These are phyloP conservation scores for Girardia tigrina DNA, from an alignment of 2,888 invertebrate species.

Conservation along the genomic window DNA sequence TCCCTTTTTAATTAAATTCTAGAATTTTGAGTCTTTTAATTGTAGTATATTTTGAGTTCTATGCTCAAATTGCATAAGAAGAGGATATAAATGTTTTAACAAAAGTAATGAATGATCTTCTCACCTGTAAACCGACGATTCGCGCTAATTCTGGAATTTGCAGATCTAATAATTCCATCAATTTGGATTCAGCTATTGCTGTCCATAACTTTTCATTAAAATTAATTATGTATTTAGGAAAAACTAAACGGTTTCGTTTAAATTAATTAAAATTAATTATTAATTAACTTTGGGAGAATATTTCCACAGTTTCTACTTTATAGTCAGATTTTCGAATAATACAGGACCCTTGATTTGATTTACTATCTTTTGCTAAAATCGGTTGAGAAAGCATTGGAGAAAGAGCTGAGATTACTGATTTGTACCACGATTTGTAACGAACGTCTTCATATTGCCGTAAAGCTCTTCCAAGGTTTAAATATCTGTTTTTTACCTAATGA, in stretches of 20 bases:
- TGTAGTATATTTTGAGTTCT: no score
- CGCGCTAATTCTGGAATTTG: constrained; percentile 36
- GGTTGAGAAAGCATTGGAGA: constrained; percentile 26
- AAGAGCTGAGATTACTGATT: neutral
- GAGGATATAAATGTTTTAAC: neutral
- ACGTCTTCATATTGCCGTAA: constrained; percentile 25
- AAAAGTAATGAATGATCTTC: neutral
- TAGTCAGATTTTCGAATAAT: neutral
- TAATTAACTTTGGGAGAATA: neutral
- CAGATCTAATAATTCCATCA: constrained; percentile 35
- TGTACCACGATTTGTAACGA: neutral
- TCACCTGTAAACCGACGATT: constrained; percentile 35
- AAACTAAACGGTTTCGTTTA: neutral
- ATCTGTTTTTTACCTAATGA: constrained; percentile 30
- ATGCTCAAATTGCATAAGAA: no score
- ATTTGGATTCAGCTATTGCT: constrained; percentile 26
- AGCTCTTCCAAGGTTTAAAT: constrained; percentile 27
- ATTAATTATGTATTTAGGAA: neutral
- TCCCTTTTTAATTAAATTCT: no score
- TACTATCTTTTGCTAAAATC: neutral
- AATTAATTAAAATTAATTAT: neutral
- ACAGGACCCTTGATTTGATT: neutral
- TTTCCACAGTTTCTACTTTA: neutral
- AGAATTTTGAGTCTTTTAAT: no score
- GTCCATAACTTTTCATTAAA: constrained; percentile 25